phyloP scores from a whole-genome alignment of 2,888 invertebrate species.

The Anoncus sp. region DNA sequence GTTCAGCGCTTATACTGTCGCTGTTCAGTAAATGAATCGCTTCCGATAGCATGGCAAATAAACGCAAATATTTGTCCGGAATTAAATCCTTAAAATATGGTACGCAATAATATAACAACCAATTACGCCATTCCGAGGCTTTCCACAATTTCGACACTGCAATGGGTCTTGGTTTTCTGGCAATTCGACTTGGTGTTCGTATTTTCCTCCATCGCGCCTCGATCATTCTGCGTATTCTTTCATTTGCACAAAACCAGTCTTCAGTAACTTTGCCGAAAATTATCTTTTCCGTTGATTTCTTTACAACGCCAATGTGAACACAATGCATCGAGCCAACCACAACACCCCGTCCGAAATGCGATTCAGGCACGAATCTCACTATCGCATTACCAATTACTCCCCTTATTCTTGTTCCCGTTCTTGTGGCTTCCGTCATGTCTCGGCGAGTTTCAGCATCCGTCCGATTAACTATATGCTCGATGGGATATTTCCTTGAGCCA shows the following conservation, averaged over 20 bases:
- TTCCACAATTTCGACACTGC: constrained; percentile 21
- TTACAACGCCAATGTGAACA: constrained; percentile 46
- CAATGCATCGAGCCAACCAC: constrained; percentile 50
- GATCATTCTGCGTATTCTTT: not conserved
- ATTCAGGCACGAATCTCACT: constrained; percentile 29
- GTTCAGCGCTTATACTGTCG: constrained; percentile 25
- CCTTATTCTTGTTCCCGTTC: not conserved
- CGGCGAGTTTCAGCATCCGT: constrained; percentile 17
- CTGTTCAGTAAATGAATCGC: constrained; percentile 35
- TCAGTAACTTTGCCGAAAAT: not conserved
- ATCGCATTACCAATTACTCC: constrained; percentile 26
- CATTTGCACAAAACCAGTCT: not conserved
- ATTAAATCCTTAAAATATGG: constrained; percentile 19
- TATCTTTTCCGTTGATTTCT: constrained; percentile 28
- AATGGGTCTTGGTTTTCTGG: constrained; percentile 30
- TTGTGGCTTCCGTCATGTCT: constrained; percentile 19
- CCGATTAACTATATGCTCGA: constrained; percentile 22
- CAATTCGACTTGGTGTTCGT: constrained; percentile 30
- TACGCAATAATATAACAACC: constrained; percentile 34
- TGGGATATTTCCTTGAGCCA: constrained; percentile 20
- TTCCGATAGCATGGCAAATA: constrained; percentile 39
- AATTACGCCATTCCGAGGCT: constrained; percentile 46
- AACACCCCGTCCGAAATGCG: constrained; percentile 37
- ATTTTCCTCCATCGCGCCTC: constrained; percentile 23
- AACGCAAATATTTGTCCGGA: constrained; percentile 24